Evolutionary conservation across 2,888 invertebrate genomes (phyloP).

Genomic region (Agrilus biguttatus): DNA sequence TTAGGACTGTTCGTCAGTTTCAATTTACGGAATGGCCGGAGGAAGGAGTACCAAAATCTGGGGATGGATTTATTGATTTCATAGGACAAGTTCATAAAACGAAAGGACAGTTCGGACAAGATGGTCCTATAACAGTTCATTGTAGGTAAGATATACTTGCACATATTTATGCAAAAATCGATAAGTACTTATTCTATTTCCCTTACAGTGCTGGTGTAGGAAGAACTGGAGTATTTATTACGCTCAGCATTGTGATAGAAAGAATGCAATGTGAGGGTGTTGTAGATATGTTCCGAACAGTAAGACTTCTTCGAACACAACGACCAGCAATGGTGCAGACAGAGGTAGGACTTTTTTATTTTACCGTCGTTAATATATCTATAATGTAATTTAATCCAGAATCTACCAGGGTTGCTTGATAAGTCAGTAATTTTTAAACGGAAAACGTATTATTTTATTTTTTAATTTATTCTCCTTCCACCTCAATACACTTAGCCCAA

Average conservation of each 20-base stretch:
- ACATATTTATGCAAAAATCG: not conserved
- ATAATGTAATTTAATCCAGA: too few relatives aligned
- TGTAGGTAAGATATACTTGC: conserved; percentile 50
- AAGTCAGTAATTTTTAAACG: too few relatives aligned
- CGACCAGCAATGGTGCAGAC: conserved; percentile 99
- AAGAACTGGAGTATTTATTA: conserved; percentile 96
- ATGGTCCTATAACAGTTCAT: conserved; percentile 97
- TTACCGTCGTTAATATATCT: conserved; percentile 42
- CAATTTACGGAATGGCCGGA: conserved; percentile 96
- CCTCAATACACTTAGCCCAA: too few relatives aligned
- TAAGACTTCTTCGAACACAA: conserved; percentile 93
- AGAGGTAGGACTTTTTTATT: conserved; percentile 50
- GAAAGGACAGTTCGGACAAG: conserved; percentile 98
- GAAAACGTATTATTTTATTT: too few relatives aligned
- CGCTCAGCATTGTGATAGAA: conserved; percentile 93
- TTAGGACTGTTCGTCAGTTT: conserved; percentile 90
- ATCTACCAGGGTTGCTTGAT: too few relatives aligned
- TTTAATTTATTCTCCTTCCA: too few relatives aligned
- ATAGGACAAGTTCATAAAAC: conserved; percentile 99
- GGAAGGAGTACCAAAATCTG: conserved; percentile 93
- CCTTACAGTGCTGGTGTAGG: conserved; percentile 87
- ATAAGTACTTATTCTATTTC: conserved; percentile 8
- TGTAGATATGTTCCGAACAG: conserved; percentile 98
- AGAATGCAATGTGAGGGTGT: conserved; percentile 98
- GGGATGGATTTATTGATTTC: conserved; percentile 98